A percentile compares a stretch with the other conserved stretches of the same genome.
phyloP scores from a whole-genome alignment of 2,888 invertebrate species.

The Parapristionchus giblindavisi region DNA sequence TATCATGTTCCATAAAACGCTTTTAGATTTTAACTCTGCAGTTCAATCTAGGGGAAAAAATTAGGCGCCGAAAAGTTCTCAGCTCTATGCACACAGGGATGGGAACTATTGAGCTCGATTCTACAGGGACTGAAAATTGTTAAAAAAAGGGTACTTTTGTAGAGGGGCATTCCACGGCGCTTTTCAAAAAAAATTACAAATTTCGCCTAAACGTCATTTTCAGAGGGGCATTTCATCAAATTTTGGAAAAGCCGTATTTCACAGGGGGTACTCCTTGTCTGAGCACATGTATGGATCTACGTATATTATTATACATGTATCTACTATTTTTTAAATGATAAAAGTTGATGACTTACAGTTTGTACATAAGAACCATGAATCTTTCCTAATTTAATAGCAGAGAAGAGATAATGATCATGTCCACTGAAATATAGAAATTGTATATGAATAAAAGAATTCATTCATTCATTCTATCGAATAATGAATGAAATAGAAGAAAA shows the following conservation, averaged over 20 bases:
- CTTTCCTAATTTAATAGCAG: conserved; percentile 24
- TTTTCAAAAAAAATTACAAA: no score
- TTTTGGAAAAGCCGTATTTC: no score
- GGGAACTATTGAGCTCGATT: no score
- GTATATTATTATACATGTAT: not conserved
- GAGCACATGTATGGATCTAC: no score
- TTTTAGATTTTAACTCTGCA: conserved; percentile 66
- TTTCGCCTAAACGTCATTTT: not conserved
- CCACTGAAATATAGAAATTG: conserved; percentile 19
- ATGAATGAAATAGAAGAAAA: no score
- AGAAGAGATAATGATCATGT: conserved; percentile 26
- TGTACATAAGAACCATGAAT: conserved; percentile 36
- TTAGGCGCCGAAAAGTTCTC: no score
- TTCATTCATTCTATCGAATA: no score
- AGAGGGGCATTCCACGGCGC: no score
- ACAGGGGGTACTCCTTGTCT: no score
- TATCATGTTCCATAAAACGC: conserved; percentile 72
- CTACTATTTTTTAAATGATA: not conserved
- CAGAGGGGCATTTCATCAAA: not conserved
- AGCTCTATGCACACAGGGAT: no score
- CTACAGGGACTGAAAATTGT: not conserved
- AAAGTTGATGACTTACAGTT: not conserved
- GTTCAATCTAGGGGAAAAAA: no score
- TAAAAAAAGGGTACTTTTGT: not conserved
- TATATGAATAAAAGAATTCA: no score